Evolutionary conservation across 2,113 vertebrate genomes (phyloP).

Genomic region (Bombycilla garrulus): DNA sequence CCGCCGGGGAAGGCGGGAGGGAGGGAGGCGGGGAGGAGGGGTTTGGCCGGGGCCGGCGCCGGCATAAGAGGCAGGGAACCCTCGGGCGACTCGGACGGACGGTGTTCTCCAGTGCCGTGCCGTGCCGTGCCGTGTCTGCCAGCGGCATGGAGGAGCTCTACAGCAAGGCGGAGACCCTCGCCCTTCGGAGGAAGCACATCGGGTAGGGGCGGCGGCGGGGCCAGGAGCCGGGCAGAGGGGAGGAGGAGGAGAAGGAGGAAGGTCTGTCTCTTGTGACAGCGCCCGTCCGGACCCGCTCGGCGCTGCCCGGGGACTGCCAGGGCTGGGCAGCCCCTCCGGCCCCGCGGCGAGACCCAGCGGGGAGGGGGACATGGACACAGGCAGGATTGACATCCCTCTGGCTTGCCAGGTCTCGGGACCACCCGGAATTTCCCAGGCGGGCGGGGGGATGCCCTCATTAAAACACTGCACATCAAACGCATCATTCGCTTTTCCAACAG

Average conservation of each 20-base stretch:
- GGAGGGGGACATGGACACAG: neutral
- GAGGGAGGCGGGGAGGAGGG: conserved; percentile 5
- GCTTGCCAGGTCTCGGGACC: neutral
- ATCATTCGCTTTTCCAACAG: neutral
- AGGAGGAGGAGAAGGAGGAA: neutral
- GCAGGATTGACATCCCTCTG: neutral
- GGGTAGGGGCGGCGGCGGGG: conserved; percentile 72
- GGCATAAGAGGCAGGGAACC: conserved; percentile 53
- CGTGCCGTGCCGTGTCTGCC: neutral
- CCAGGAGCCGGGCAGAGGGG: neutral
- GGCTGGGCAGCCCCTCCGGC: neutral
- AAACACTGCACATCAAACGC: neutral
- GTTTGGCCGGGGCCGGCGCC: neutral
- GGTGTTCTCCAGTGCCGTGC: neutral
- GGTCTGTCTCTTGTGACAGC: neutral
- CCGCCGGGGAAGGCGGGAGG: neutral
- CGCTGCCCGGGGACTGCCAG: neutral
- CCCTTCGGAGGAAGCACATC: conserved; percentile 84
- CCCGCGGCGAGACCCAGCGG: neutral
- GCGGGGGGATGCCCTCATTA: neutral
- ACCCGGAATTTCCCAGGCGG: neutral
- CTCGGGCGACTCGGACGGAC: neutral
- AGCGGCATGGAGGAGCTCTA: conserved; percentile 71
- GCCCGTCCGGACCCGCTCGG: neutral
- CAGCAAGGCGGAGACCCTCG: conserved; percentile 83